phyloP scores from a whole-genome alignment of 2,797 vertebrate genomes.

The Brachyalestes nurse region DNA sequence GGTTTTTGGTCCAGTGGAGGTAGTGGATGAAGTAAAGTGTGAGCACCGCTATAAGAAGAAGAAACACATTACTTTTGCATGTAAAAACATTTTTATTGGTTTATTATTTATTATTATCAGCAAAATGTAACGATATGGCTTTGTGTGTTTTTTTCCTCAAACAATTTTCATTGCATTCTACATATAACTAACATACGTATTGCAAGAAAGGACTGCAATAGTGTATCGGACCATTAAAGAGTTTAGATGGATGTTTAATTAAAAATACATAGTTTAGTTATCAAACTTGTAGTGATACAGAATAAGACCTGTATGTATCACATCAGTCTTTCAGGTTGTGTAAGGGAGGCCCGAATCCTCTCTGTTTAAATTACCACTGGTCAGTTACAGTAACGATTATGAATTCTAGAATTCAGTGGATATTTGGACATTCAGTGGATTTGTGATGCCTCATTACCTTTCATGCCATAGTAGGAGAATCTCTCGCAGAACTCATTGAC shows the following conservation, averaged over 20 bases:
- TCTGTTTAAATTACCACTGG: neutral
- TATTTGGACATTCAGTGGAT: neutral
- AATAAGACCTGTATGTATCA: neutral
- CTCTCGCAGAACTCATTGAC: conserved; percentile 98
- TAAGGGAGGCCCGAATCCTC: neutral
- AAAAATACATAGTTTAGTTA: neutral
- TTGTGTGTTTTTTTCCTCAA: no score
- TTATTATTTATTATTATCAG: neutral
- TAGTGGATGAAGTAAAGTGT: conserved; percentile 93
- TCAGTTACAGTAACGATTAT: neutral
- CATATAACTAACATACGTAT: no score
- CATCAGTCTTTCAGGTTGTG: neutral
- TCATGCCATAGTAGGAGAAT: conserved; percentile 99
- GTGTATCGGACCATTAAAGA: neutral
- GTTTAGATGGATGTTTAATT: neutral
- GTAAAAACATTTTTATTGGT: no score
- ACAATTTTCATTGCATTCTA: no score
- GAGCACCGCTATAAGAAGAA: conserved; percentile 82
- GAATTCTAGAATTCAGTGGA: neutral
- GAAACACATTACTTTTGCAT: neutral
- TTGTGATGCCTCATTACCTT: conserved; percentile 75
- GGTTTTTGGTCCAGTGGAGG: conserved; percentile 89
- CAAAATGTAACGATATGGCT: neutral
- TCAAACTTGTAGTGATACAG: neutral
- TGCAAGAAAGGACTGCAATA: no score